Conservation (phyloP, 1,140 invertebrate species). For the Musca vetustissima region DNA sequence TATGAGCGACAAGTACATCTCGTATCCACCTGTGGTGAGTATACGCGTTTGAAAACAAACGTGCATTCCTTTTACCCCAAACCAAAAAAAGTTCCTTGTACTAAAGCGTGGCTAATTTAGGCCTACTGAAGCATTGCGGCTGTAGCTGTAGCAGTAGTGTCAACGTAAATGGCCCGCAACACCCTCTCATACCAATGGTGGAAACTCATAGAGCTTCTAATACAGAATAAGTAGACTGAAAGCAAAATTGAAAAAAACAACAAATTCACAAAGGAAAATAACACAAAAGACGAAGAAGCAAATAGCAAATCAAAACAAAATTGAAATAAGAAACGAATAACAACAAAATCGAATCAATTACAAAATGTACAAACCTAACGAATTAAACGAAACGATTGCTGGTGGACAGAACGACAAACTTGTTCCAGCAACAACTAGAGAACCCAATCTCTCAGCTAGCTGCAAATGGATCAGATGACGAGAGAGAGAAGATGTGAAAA, state of each 20-base stretch:
- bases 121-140: slow-evolving; percentile 13
- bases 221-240: slow-evolving; percentile 15
- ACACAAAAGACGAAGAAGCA: background rate
- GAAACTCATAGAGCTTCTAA: slow-evolving; percentile 12
- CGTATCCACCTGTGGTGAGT: slow-evolving; percentile 65
- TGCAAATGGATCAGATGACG: too few species aligned
- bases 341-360: slow-evolving; percentile 19
- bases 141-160: slow-evolving; percentile 10
- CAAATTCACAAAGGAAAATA: background rate
- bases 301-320: slow-evolving; percentile 5
- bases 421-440: too few species aligned
- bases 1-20: slow-evolving; percentile 73
- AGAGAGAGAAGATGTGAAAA: background rate
- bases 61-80: background rate
- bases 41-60: slow-evolving; percentile 9
- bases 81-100: background rate
- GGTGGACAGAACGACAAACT: background rate
- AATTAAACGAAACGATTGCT: slow-evolving; percentile 9
- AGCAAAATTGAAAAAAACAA: too few species aligned
- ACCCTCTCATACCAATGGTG: background rate
- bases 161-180: slow-evolving; percentile 6
- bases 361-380: slow-evolving; percentile 14
- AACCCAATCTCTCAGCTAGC: too few species aligned
- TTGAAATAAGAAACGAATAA: background rate
- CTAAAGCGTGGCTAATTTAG: slow-evolving; percentile 23